Conservation (phyloP, 2,888 invertebrate genomes). For the Diabrotica balteata region DNA sequence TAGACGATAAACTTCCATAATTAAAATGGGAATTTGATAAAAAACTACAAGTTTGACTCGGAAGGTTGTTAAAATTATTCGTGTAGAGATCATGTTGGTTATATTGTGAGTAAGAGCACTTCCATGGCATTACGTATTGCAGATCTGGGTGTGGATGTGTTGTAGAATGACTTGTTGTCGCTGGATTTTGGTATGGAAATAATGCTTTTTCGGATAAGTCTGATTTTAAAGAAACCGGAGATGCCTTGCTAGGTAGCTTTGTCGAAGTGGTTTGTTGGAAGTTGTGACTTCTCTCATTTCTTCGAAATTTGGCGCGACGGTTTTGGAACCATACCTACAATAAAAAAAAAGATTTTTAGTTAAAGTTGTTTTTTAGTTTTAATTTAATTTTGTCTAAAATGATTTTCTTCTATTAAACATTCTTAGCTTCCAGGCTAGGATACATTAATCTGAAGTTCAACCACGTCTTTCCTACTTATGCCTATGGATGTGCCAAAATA, state of each 20-base stretch:
- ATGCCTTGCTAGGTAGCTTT: slow-evolving; percentile 41
- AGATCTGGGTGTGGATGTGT: slow-evolving; percentile 48
- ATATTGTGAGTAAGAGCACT: slow-evolving; percentile 56
- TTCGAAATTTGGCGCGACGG: slow-evolving; percentile 90
- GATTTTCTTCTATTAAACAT: no score
- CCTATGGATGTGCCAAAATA: no score
- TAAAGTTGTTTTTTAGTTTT: no score
- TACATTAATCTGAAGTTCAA: no score
- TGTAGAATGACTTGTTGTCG: slow-evolving; percentile 30
- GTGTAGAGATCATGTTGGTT: slow-evolving; percentile 53
- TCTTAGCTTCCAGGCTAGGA: no score
- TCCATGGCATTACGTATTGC: slow-evolving; percentile 60
- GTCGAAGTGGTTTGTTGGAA: slow-evolving; percentile 57
- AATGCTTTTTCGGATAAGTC: slow-evolving; percentile 49
- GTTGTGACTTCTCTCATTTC: slow-evolving; percentile 82
- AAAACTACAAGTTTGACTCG: slow-evolving; percentile 52
- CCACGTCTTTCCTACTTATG: no score
- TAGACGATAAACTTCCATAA: slow-evolving; percentile 51
- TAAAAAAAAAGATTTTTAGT: neutral
- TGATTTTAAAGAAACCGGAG: slow-evolving; percentile 52
- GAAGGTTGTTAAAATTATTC: slow-evolving; percentile 47
- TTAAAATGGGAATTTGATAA: slow-evolving; percentile 53
- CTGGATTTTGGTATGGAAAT: slow-evolving; percentile 47
- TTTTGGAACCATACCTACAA: slow-evolving; percentile 93
- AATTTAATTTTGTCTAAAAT: no score